Evolutionary conservation across 2,888 invertebrate genomes (phyloP).

Genomic region (Nudaria mundana): DNA sequence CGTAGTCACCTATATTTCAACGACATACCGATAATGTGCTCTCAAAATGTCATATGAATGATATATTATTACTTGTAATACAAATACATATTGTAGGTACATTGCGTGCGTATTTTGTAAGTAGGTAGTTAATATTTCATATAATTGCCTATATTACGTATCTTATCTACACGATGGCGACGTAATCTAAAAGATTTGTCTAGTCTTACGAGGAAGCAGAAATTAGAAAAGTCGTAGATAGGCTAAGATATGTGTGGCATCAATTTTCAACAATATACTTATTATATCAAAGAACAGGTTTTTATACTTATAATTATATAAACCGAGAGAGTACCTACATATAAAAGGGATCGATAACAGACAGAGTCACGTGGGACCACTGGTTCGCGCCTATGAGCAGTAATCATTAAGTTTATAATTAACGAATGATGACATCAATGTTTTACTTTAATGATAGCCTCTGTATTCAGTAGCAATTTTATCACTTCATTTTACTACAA

Average conservation of each 20-base stretch:
- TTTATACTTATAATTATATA: too few relatives aligned
- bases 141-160: too few relatives aligned
- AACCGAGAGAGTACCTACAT: too few relatives aligned
- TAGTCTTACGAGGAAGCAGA: too few relatives aligned
- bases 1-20: background rate
- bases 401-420: slow-evolving; percentile 35
- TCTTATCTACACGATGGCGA: too few relatives aligned
- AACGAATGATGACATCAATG: slow-evolving; percentile 49
- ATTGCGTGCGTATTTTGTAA: slow-evolving; percentile 1
- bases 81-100: slow-evolving; percentile 7
- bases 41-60: slow-evolving; percentile 11
- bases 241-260: too few relatives aligned
- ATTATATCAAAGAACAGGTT: too few relatives aligned
- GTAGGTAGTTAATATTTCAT: slow-evolving; percentile 13
- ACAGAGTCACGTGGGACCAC: too few relatives aligned
- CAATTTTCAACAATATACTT: too few relatives aligned
- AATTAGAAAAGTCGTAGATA: too few relatives aligned
- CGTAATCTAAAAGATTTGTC: too few relatives aligned
- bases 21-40: background rate
- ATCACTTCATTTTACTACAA: slow-evolving; percentile 45
- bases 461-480: slow-evolving; percentile 44
- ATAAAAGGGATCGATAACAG: too few relatives aligned
- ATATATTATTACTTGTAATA: slow-evolving; percentile 8
- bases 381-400: slow-evolving; percentile 1
- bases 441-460: slow-evolving; percentile 54